Evolutionary conservation across 2,113 vertebrate genomes (phyloP).

Genomic region (Dermatemys mawii): DNA sequence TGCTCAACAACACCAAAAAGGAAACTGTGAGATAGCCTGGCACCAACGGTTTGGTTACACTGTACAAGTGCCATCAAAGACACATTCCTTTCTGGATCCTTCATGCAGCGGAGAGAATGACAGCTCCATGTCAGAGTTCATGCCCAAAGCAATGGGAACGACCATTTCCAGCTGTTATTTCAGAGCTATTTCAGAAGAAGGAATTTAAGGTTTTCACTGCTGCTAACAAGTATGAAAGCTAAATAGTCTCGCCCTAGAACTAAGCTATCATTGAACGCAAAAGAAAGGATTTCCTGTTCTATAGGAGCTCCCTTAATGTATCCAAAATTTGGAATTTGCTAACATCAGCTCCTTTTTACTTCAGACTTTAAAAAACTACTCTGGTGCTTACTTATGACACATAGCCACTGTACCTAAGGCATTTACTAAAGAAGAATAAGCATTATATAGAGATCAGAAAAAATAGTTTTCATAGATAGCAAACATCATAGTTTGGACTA

Average conservation of each 20-base stretch:
- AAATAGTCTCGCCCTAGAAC: background rate
- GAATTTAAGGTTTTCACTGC: background rate
- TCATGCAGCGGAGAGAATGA: background rate
- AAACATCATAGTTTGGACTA: rapidly evolving
- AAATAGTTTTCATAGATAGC: rapidly evolving
- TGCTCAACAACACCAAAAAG: background rate
- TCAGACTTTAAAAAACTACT: rapidly evolving
- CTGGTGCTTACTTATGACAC: background rate
- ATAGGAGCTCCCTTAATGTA: background rate
- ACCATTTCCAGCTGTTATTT: background rate
- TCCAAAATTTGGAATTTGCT: background rate
- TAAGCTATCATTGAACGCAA: rapidly evolving
- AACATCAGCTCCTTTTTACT: background rate
- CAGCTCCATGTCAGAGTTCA: background rate
- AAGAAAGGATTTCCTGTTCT: background rate
- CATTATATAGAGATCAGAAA: rapidly evolving
- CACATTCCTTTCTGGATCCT: background rate
- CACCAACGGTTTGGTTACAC: too few species aligned
- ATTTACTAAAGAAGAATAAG: rapidly evolving
- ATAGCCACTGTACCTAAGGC: background rate
- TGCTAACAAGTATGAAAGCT: rapidly evolving
- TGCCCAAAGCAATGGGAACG: background rate
- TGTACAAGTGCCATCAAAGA: background rate
- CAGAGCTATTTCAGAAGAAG: background rate
- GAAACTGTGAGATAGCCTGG: background rate